phyloP scores from a whole-genome alignment of 2,113 vertebrate species.

The Chelonoidis abingdonii region DNA sequence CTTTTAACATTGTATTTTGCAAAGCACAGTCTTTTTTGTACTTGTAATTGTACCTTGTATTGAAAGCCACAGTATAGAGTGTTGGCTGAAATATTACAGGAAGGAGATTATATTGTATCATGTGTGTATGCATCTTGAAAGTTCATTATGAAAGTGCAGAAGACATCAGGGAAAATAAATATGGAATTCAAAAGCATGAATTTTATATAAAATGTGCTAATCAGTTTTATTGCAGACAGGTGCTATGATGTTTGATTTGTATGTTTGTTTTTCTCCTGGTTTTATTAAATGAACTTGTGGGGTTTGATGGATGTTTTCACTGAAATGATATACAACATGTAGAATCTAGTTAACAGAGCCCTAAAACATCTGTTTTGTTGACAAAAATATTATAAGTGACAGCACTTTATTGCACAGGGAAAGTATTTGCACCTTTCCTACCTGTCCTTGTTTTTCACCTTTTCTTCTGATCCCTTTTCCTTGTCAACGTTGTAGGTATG shows the following conservation, averaged over 20 bases:
- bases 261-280: conserved; percentile 40
- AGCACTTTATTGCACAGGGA: not conserved
- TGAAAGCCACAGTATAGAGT: not conserved
- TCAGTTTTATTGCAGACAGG: not conserved
- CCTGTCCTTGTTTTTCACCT: not conserved
- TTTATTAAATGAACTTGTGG: conserved; percentile 42
- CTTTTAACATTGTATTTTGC: not conserved
- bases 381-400: conserved; percentile 26
- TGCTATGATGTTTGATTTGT: conserved; percentile 39
- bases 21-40: not conserved
- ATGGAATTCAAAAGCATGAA: not conserved
- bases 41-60: not conserved
- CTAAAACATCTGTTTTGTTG: conserved; percentile 47
- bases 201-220: conserved; percentile 15
- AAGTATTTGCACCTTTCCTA: not conserved
- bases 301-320: conserved; percentile 38
- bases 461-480: not conserved
- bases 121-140: conserved; percentile 8
- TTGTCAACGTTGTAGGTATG: not conserved
- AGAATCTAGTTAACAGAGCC: conserved; percentile 15
- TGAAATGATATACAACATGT: conserved; percentile 16
- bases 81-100: not conserved
- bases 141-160: conserved; percentile 4
- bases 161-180: conserved; percentile 30
- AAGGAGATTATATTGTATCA: not conserved